These are phyloP conservation scores for Chloroclystis v-ata DNA, from an alignment of 2,888 invertebrate genomes.

Conservation along the genomic window DNA sequence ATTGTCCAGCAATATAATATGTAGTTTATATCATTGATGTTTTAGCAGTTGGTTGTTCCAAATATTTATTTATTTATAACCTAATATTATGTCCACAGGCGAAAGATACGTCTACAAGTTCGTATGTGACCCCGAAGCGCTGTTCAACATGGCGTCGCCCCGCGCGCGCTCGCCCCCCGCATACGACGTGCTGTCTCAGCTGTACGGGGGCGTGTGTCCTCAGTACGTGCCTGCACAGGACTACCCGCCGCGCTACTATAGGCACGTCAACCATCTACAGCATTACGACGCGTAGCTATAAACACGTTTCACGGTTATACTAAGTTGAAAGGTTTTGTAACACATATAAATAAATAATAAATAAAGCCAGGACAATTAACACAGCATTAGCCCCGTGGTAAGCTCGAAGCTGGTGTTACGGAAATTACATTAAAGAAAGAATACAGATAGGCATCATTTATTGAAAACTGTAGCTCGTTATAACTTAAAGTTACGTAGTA, in stretches of 20 bases:
- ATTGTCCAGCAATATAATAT: too few relatives aligned
- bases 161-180: conserved; percentile 33
- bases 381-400: too few relatives aligned
- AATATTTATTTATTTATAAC: background rate
- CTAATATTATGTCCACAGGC: conserved; percentile 68
- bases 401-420: too few relatives aligned
- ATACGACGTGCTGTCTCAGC: conserved; percentile 54
- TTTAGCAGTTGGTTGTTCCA: background rate
- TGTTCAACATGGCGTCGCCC: conserved; percentile 87
- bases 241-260: conserved; percentile 43
- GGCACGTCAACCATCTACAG: conserved; percentile 32
- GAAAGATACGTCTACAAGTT: conserved; percentile 98
- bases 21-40: too few relatives aligned
- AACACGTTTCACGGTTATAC: too few relatives aligned
- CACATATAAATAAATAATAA: too few relatives aligned
- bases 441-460: too few relatives aligned
- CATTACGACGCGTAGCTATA: conserved; percentile 44
- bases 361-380: too few relatives aligned
- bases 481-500: too few relatives aligned
- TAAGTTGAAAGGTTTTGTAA: too few relatives aligned
- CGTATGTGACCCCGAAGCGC: conserved; percentile 95
- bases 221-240: conserved; percentile 44
- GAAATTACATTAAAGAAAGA: too few relatives aligned
- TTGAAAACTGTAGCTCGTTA: too few relatives aligned
- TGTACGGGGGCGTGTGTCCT: conserved; percentile 48